Conservation (phyloP, 2,113 vertebrate species). For the Litocranius walleri region DNA sequence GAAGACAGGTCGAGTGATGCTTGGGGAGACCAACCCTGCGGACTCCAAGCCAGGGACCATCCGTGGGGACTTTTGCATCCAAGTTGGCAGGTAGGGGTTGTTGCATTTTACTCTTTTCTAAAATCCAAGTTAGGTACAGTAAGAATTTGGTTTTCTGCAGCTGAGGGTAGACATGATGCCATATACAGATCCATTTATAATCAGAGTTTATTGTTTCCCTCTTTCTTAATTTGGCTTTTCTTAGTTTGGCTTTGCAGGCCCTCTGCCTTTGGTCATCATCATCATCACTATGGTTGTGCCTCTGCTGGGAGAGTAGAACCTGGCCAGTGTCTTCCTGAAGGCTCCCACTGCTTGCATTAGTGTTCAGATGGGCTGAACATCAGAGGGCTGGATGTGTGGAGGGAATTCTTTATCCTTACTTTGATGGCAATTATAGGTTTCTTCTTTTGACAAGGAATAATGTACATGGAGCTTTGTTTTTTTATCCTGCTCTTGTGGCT, state of each 20-base stretch:
- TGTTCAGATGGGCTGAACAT: background rate
- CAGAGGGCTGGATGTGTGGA: background rate
- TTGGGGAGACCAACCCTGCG: conserved; percentile 94
- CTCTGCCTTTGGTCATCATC: background rate
- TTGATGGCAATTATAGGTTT: background rate
- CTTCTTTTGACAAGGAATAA: background rate
- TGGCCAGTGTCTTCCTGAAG: background rate
- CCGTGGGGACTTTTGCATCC: conserved; percentile 94
- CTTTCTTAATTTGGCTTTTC: background rate
- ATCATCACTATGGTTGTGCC: background rate
- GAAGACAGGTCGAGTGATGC: conserved; percentile 93
- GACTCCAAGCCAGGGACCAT: conserved; percentile 96
- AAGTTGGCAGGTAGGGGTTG: conserved; percentile 87
- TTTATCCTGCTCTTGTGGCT: background rate
- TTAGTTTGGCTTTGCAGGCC: background rate
- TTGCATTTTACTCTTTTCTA: background rate
- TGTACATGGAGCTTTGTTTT: background rate
- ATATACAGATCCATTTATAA: background rate
- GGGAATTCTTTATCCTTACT: background rate
- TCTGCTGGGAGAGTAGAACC: background rate
- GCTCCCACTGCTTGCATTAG: background rate
- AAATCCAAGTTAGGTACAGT: background rate
- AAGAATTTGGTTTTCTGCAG: background rate
- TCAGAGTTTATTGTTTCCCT: background rate
- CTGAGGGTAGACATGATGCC: background rate